Base-by-base conservation (phyloP, 2,888 invertebrate species). In the Monochamus alternatus region DNA sequence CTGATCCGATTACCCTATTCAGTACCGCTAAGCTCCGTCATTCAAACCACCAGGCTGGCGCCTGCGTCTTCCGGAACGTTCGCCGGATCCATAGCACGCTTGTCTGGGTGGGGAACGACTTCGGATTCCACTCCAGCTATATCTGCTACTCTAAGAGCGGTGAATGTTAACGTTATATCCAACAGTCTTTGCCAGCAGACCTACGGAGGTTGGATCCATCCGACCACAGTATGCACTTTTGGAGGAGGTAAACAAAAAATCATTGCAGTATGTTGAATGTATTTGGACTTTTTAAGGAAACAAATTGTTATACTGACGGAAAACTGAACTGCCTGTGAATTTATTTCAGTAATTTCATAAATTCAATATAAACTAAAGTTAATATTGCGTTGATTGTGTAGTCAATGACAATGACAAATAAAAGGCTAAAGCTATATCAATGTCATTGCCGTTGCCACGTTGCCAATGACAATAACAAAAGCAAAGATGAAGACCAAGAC, bases 61-160 rank as follows among this genome's bases (percentile, higher is more conserved):
- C 10, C 65, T 71, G 43, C 64, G 30, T 86, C 85, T 74, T 84
- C 85, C 31, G 75, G 80, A 55, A 86, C 85, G 14, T 89, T 89
- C 67, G 87, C 85, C 62, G 87, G 87, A 70, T 86, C 86, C 67
- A 78, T 84, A 47, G 89, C 87, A 30, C 86, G 87, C 5, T 88
- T 90, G 69, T 89, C 89, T 14, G 90, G 90, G 10, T 90, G 90
- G 90, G 90, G 90, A 5, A 88, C 87, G 52, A 89, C 88, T 10
- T 78, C 83, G 10, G 87, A 88, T 74, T 55, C 65, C 38, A 86
- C 86, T 47, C 87, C 86, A 79, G 85, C 86, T 47, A 9, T 68
- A 3, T 89, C 88, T 78, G 87, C 87, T 73, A 87, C 88, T 32
- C 80, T 90, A 74, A 87, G 89, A 31, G 87, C 84, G 62, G 88